Evolutionary conservation across 2,888 invertebrate species (phyloP), one percentile per base, ranked within the genome.

Genomic region (Eulithis testata): DNA sequence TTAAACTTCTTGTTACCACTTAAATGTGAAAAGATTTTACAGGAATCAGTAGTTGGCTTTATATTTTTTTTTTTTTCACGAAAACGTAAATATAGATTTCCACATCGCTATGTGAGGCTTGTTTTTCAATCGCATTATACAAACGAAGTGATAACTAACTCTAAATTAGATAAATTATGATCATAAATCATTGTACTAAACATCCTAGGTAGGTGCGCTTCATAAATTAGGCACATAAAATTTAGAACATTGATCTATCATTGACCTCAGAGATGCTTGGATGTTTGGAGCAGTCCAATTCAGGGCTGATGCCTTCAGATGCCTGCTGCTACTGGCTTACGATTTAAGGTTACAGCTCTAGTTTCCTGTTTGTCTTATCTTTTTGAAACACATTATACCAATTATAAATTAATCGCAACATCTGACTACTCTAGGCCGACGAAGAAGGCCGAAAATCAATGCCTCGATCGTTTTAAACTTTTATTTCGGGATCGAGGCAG

Each of bases 381-480:
- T 73, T 74, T 70, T 68, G 68, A 76, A 80, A 82, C 75, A 74
- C 74, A 74, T 71, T 63, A 69, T 78, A 81, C 85, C 80, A 79
- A 80, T 81, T 81, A 81, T 76, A 80, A 78, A 77, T 76, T 68
- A 75, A 85, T 86, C 78, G 79, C 66, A 75, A 74, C 72, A 75
- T 75, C 76, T 71, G 86, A 86, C 79, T 88, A 86, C 79, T 90
- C 88, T 88, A 89, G 89, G 89, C 76, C 87, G 78, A 66, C 61
- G 60, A 54, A 73, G 83, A 86, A 87, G 84, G 86, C 79, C 82
- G 73, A 72, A 72, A 75, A 62, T 70, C 76, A 78, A 68, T 80
- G 78, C 87, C 86, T 85, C 85, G 84, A 85, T 83, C 77, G 81
- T 85, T 86, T 82, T 79, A 78, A 82, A 80, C 76, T 79, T 81